Conservation (phyloP, 1,140 invertebrate species). For the Pogonomyrmex californicus region DNA sequence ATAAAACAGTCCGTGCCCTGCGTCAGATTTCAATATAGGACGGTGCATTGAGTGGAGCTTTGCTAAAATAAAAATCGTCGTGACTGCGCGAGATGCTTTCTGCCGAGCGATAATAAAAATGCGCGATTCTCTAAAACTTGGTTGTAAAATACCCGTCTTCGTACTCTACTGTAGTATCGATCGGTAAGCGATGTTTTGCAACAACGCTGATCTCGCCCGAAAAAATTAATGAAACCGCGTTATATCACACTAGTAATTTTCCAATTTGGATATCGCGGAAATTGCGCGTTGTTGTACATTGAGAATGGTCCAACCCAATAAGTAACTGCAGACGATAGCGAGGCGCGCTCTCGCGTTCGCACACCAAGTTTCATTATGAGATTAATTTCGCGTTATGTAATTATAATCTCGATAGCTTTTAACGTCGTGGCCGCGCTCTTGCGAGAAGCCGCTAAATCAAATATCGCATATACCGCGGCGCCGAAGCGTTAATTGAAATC, state of each 20-base stretch:
- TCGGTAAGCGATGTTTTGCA: neutral
- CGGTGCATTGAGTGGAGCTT: neutral
- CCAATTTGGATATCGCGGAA: constrained; percentile 18
- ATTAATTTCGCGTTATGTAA: constrained; percentile 53
- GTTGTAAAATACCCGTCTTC: constrained; percentile 11
- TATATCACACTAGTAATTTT: constrained; percentile 26
- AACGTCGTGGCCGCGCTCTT: constrained; percentile 30
- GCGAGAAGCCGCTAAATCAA: constrained; percentile 46
- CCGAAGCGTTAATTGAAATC: constrained; percentile 51
- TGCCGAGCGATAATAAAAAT: constrained; percentile 29
- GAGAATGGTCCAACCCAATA: constrained; percentile 29
- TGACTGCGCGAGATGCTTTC: constrained; percentile 2
- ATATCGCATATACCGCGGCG: constrained; percentile 22
- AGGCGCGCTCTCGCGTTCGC: neutral
- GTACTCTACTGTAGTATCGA: neutral
- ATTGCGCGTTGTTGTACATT: constrained; percentile 20
- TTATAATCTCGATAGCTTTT: constrained; percentile 56
- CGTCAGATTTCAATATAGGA: constrained; percentile 44
- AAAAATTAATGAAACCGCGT: constrained; percentile 26
- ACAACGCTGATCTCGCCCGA: neutral
- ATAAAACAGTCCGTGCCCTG: constrained; percentile 49
- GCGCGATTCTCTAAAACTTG: constrained; percentile 18
- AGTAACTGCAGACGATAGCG: constrained; percentile 26
- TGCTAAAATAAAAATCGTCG: constrained; percentile 27
- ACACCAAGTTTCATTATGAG: constrained; percentile 19